phyloP scores from a whole-genome alignment of 1,140 invertebrate species.

The Hydropsyche tenuis region DNA sequence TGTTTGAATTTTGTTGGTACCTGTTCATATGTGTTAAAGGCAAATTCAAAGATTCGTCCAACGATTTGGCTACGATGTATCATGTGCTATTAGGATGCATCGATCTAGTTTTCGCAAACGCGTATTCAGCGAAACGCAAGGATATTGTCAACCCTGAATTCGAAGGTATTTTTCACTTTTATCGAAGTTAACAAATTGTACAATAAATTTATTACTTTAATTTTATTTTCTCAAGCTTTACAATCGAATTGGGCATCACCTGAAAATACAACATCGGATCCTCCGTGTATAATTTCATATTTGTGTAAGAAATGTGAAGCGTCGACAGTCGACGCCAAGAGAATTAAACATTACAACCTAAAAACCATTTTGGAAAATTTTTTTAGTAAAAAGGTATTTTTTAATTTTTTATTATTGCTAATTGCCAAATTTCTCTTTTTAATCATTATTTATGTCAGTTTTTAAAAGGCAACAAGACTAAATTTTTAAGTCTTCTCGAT shows the following conservation, averaged over 20 bases:
- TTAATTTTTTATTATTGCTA: not conserved
- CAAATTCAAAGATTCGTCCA: conserved; percentile 79
- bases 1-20: conserved; percentile 95
- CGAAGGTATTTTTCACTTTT: conserved; percentile 65
- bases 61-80: conserved; percentile 94
- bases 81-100: conserved; percentile 89
- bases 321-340: conserved; percentile 83
- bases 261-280: conserved; percentile 70
- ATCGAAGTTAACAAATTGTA: not conserved
- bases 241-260: conserved; percentile 74
- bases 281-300: conserved; percentile 83
- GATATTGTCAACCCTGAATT: conserved; percentile 88
- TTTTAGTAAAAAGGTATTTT: conserved; percentile 74
- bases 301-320: conserved; percentile 85
- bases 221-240: conserved; percentile 64
- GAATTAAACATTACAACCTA: conserved; percentile 89
- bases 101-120: conserved; percentile 90
- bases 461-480: conserved; percentile 69
- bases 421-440: not conserved
- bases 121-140: conserved; percentile 77
- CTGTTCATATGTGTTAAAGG: conserved; percentile 92
- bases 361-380: conserved; percentile 80
- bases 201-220: not conserved
- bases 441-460: conserved; percentile 54
- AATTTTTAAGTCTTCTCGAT: conserved; percentile 75